A percentile compares a stretch with the other conserved stretches of the same genome.
phyloP scores from a whole-genome alignment of 2,113 vertebrate genomes.

The Protobothrops mucrosquamatus region DNA sequence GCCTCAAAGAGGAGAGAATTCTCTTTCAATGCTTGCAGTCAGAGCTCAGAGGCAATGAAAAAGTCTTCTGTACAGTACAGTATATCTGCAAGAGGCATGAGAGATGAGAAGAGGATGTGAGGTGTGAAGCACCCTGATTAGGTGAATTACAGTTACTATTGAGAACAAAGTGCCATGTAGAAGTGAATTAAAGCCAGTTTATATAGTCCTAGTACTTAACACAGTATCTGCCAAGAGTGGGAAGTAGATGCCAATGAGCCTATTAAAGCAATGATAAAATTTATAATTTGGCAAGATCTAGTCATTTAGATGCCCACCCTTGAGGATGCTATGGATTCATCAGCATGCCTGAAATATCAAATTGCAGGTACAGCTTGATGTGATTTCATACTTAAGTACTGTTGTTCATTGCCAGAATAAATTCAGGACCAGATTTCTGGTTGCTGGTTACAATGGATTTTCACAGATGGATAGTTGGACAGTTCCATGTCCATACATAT shows the following conservation, averaged over 20 bases:
- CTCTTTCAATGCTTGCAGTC: neutral
- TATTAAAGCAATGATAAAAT: neutral
- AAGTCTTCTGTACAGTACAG: neutral
- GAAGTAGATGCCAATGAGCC: neutral
- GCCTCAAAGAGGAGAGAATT: neutral
- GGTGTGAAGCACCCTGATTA: neutral
- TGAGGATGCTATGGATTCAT: neutral
- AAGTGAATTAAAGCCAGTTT: neutral
- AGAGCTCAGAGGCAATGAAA: neutral
- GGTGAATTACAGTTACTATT: neutral
- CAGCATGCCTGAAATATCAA: neutral
- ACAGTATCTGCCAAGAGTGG: neutral
- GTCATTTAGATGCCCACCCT: neutral
- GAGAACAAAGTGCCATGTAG: neutral
- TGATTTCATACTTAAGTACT: neutral
- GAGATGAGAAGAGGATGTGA: neutral
- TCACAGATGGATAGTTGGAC: neutral
- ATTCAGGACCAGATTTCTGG: neutral
- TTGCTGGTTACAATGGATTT: neutral
- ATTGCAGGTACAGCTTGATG: neutral
- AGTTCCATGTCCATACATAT: neutral
- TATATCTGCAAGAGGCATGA: neutral
- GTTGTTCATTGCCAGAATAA: neutral
- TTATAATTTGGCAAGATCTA: neutral
- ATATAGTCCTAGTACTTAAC: neutral